Conservation (phyloP, 1,140 invertebrate genomes). For the Anastatus disparis region DNA sequence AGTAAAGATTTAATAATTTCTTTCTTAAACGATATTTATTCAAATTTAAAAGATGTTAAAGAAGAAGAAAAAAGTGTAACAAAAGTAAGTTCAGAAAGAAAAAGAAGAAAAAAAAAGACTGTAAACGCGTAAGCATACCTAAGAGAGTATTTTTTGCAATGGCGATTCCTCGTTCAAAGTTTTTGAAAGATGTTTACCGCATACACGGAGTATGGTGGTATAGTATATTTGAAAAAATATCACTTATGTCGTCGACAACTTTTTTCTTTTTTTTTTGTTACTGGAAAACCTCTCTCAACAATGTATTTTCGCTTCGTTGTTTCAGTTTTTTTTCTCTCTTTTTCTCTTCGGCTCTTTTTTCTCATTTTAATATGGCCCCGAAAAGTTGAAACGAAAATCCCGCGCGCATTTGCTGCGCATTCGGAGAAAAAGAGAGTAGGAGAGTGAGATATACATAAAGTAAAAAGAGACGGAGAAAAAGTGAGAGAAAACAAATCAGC, state of each 20-base stretch:
- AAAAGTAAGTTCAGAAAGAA: too few relatives aligned
- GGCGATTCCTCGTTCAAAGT: slow-evolving; percentile 4
- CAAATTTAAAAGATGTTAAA: too few relatives aligned
- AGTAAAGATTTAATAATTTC: too few relatives aligned
- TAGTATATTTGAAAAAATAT: slow-evolving; percentile 32
- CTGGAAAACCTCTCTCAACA: too few relatives aligned
- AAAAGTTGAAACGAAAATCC: background rate
- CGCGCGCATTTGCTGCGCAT: background rate
- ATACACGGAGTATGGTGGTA: background rate
- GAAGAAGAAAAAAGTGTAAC: too few relatives aligned
- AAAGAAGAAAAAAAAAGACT: background rate
- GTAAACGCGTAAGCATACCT: background rate
- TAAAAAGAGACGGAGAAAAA: too few relatives aligned
- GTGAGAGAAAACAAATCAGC: slow-evolving; percentile 21
- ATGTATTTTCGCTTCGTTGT: background rate
- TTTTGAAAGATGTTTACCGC: slow-evolving; percentile 34
- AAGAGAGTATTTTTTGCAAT: background rate
- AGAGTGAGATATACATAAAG: too few relatives aligned
- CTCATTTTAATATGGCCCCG: background rate
- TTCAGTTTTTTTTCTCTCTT: too few relatives aligned
- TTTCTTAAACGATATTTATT: too few relatives aligned
- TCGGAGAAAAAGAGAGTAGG: too few relatives aligned
- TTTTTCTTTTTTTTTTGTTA: too few relatives aligned
- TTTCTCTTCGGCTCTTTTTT: too few relatives aligned
- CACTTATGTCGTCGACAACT: slow-evolving; percentile 19